A percentile compares a stretch with the other conserved stretches of the same genome.
Evolutionary conservation across 2,888 invertebrate species (phyloP).

Genomic region (Hemicrepidius hirtus): DNA sequence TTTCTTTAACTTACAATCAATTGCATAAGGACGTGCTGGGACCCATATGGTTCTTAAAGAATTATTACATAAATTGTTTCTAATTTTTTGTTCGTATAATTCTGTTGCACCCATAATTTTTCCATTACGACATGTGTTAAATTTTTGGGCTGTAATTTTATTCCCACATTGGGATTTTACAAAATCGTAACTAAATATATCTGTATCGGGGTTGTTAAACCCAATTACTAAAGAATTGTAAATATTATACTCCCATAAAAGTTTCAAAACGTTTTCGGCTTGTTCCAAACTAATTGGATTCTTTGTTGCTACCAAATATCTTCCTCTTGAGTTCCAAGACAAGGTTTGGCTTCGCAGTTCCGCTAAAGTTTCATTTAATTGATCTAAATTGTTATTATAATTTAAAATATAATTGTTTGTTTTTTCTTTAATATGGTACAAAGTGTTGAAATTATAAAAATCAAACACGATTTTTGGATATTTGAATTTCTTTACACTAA

Average conservation of each 20-base stretch:
- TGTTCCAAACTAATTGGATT: not conserved
- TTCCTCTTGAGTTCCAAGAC: slow-evolving; percentile 40
- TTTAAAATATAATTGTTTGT: slow-evolving; percentile 30
- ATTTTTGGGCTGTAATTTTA: slow-evolving; percentile 16
- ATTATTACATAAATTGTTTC: slow-evolving; percentile 28
- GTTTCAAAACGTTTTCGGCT: slow-evolving; percentile 3
- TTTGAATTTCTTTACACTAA: not conserved
- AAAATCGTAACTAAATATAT: slow-evolving; percentile 34
- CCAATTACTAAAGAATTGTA: slow-evolving; percentile 13
- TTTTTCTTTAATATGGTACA: not conserved
- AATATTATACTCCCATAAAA: slow-evolving; percentile 32
- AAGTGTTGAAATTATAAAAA: not conserved
- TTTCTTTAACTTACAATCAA: slow-evolving; percentile 9
- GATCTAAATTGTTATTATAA: slow-evolving; percentile 15
- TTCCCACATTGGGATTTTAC: slow-evolving; percentile 27
- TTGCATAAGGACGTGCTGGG: slow-evolving; percentile 1
- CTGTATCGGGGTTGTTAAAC: not conserved
- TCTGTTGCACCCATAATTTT: not conserved
- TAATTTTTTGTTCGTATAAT: not conserved
- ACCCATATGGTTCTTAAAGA: slow-evolving; percentile 20
- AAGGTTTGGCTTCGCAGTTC: not conserved
- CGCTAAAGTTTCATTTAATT: slow-evolving; percentile 23
- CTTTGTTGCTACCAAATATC: slow-evolving; percentile 3
- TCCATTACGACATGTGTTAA: slow-evolving; percentile 10
- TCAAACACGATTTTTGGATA: slow-evolving; percentile 24